phyloP scores from a whole-genome alignment of 53 echinoderm and acorn worm species.

The Actinopyga echinites region DNA sequence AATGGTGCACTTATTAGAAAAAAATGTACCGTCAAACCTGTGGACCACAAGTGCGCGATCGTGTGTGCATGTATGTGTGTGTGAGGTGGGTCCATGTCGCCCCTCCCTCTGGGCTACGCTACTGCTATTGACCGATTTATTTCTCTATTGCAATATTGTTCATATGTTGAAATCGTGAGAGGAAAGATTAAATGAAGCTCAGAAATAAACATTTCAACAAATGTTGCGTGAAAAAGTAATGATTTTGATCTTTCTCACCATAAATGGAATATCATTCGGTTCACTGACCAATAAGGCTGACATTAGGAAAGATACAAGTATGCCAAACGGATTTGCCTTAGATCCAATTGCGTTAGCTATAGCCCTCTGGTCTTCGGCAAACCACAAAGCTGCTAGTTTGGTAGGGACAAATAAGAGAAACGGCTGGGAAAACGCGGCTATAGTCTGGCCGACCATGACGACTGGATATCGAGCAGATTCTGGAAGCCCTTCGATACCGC shows the following conservation, averaged over 20 bases:
- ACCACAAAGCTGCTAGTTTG: slow-evolving; percentile 89
- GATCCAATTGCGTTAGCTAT: slow-evolving; percentile 83
- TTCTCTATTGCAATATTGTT: too few relatives aligned
- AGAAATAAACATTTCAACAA: too few relatives aligned
- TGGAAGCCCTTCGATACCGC: slow-evolving; percentile 57
- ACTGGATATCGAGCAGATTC: slow-evolving; percentile 58
- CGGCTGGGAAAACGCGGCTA: slow-evolving; percentile 86
- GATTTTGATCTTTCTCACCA: slow-evolving; percentile 63
- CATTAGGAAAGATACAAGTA: slow-evolving; percentile 73
- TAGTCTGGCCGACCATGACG: slow-evolving; percentile 81
- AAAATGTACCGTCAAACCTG: too few relatives aligned
- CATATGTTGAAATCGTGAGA: too few relatives aligned
- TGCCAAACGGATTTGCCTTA: slow-evolving; percentile 87
- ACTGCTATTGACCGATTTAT: too few relatives aligned
- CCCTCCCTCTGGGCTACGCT: too few relatives aligned
- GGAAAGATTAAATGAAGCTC: too few relatives aligned
- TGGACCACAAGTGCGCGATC: too few relatives aligned
- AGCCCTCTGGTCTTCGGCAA: slow-evolving; percentile 75
- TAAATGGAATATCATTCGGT: slow-evolving; percentile 71
- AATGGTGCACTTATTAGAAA: too few relatives aligned
- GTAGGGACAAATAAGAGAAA: slow-evolving; percentile 90
- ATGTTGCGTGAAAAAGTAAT: too few relatives aligned
- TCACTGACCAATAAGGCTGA: slow-evolving; percentile 69
- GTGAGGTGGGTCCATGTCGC: too few relatives aligned
- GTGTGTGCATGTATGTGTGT: too few relatives aligned